A percentile compares a stretch with the other conserved stretches of the same genome.
Evolutionary conservation across 2,888 invertebrate genomes (phyloP).

Genomic region (Lasius fuliginosus): DNA sequence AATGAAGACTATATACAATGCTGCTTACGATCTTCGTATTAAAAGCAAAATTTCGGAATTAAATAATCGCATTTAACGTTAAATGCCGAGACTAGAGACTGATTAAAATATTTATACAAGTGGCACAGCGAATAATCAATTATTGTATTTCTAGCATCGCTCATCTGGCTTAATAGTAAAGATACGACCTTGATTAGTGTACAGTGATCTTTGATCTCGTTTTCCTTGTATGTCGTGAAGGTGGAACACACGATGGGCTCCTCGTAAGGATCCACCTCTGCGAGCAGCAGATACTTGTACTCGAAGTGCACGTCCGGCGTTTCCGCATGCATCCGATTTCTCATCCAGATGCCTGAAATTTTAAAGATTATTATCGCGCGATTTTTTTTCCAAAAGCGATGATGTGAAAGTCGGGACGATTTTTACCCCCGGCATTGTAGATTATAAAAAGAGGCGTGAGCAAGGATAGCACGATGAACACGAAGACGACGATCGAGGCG

Average conservation of each 20-base stretch:
- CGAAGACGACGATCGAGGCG: constrained; percentile 72
- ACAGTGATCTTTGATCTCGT: constrained; percentile 82
- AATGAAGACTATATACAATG: background rate
- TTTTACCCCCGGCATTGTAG: constrained; percentile 75
- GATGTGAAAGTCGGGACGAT: constrained; percentile 66
- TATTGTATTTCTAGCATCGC: background rate
- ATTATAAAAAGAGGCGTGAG: constrained; percentile 78
- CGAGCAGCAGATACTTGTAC: constrained; percentile 82
- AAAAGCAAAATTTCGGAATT: background rate
- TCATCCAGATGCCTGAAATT: constrained; percentile 80
- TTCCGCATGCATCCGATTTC: constrained; percentile 80
- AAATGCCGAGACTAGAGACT: background rate
- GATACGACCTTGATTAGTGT: constrained; percentile 79
- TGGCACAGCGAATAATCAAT: background rate
- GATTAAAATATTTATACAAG: background rate
- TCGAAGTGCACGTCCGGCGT: constrained; percentile 80
- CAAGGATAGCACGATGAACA: constrained; percentile 69
- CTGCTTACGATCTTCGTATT: background rate
- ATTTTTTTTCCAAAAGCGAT: constrained; percentile 75
- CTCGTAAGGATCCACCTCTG: constrained; percentile 75
- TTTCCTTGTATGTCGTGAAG: constrained; percentile 81
- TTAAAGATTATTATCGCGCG: constrained; percentile 64
- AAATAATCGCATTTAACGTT: background rate
- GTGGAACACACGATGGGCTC: constrained; percentile 82
- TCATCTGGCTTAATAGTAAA: background rate